These are phyloP conservation scores for Anthopleura xanthogrammica DNA, from an alignment of 92 coral and sea anemone species.

Conservation along the genomic window DNA sequence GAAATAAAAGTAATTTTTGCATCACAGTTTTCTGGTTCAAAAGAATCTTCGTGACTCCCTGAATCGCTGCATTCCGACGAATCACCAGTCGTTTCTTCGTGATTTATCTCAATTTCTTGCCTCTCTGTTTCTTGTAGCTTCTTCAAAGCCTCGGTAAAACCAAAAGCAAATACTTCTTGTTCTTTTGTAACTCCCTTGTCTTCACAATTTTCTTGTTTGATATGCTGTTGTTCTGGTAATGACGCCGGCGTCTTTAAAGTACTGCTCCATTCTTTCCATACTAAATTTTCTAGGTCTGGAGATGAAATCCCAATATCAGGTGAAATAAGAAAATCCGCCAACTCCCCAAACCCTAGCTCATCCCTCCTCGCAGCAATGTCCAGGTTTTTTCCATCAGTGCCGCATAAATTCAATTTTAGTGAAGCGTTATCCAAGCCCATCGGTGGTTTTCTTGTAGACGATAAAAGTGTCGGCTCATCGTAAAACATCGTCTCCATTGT, in stretches of 20 bases:
- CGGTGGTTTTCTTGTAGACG: slow-evolving; percentile 1
- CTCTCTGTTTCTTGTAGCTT: slow-evolving; percentile 63
- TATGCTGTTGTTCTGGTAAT: slow-evolving; percentile 20
- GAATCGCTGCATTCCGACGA: slow-evolving; percentile 26
- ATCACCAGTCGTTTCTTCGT: slow-evolving; percentile 24
- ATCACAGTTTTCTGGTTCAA: slow-evolving; percentile 21
- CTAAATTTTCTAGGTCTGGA: slow-evolving; percentile 75
- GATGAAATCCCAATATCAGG: slow-evolving; percentile 81
- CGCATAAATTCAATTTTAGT: slow-evolving; percentile 17
- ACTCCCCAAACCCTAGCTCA: slow-evolving; percentile 47
- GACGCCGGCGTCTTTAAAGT: slow-evolving; percentile 25
- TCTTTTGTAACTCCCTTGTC: slow-evolving; percentile 63
- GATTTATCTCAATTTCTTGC: slow-evolving; percentile 19
- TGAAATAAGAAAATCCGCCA: slow-evolving; percentile 68
- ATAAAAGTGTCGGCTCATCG: slow-evolving; percentile 25
- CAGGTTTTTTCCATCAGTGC: slow-evolving; percentile 19
- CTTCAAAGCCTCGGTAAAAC: slow-evolving; percentile 82
- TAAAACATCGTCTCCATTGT: slow-evolving; percentile 39
- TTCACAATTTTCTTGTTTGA: slow-evolving; percentile 18
- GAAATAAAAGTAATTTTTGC: slow-evolving; percentile 73
- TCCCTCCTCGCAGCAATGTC: slow-evolving; percentile 24
- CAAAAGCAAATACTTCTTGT: slow-evolving; percentile 81
- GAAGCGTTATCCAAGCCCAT: slow-evolving; percentile 3
- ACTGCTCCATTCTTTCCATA: slow-evolving; percentile 52
- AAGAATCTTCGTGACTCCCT: slow-evolving; percentile 10